These are phyloP conservation scores for Gymnorhina tibicen DNA, from an alignment of 2,113 vertebrate genomes.

Conservation along the genomic window DNA sequence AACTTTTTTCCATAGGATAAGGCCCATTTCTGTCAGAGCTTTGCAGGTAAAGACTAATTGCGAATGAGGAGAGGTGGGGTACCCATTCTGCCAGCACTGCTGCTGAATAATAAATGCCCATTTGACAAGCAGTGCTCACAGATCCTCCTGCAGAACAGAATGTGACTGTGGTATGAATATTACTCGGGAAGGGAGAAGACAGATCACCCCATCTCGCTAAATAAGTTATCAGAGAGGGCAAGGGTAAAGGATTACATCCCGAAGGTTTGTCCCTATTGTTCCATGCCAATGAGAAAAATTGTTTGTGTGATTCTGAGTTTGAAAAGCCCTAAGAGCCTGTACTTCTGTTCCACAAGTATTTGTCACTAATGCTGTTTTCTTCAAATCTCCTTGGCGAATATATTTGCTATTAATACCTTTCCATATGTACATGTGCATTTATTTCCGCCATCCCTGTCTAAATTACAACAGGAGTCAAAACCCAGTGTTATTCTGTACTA, in stretches of 20 bases:
- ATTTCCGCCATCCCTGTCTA: neutral
- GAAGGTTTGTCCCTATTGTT: neutral
- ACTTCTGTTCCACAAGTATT: neutral
- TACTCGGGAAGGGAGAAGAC: neutral
- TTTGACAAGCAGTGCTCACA: constrained; percentile 25
- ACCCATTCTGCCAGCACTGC: neutral
- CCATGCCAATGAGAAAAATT: neutral
- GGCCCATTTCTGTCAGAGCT: neutral
- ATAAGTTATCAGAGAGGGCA: neutral
- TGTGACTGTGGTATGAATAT: neutral
- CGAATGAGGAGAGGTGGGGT: neutral
- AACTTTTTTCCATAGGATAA: neutral
- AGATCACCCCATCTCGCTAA: neutral
- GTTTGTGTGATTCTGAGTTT: neutral
- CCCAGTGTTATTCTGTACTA: neutral
- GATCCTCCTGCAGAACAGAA: constrained; percentile 23
- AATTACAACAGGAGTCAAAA: neutral
- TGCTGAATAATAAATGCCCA: constrained; percentile 22
- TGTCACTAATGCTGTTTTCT: neutral
- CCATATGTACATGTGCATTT: too few relatives aligned
- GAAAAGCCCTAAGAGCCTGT: neutral
- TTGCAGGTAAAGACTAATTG: neutral
- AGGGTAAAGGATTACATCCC: neutral
- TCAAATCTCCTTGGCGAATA: neutral
- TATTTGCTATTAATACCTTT: neutral